Evolutionary conservation across 30 jellyfish, hydroid and myxozoan species (phyloP).

Genomic region (Hydractinia echinata): DNA sequence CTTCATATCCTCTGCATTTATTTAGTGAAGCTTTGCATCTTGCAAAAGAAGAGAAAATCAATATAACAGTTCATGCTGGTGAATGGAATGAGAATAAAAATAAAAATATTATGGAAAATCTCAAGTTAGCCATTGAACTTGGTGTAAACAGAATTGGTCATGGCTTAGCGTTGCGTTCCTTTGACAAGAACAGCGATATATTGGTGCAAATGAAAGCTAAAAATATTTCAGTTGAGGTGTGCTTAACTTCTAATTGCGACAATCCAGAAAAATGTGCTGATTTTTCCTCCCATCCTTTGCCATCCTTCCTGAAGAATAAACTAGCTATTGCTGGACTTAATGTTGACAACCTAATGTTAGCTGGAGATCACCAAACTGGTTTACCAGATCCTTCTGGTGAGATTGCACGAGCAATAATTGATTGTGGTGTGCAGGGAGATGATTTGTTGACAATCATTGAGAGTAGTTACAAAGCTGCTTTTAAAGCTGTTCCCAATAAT

Average conservation of each 20-base stretch:
- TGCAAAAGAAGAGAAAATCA: neutral
- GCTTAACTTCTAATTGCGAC: slow-evolving; percentile 3
- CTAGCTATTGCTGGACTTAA: slow-evolving; percentile 10
- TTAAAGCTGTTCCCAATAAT: neutral
- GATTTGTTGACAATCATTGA: neutral
- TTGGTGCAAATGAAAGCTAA: slow-evolving; percentile 1
- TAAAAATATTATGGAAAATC: neutral
- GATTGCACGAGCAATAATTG: slow-evolving; percentile 9
- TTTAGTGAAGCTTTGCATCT: slow-evolving; percentile 22
- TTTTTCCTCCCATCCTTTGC: neutral
- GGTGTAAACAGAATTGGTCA: slow-evolving; percentile 26
- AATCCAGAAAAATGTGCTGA: neutral
- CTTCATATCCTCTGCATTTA: neutral
- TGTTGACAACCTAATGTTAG: slow-evolving; percentile 12
- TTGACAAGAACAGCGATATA: neutral
- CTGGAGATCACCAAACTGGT: slow-evolving; percentile 23
- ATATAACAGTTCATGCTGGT: slow-evolving; percentile 23
- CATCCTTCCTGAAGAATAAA: slow-evolving; percentile 5
- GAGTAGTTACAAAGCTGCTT: slow-evolving; percentile 16
- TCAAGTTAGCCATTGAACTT: neutral
- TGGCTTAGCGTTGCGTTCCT: slow-evolving; percentile 17
- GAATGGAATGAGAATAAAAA: slow-evolving; percentile 9
- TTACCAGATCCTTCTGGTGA: slow-evolving; percentile 2
- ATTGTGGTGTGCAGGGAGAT: slow-evolving; percentile 11
- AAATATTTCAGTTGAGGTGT: slow-evolving; percentile 1